Evolutionary conservation across 2,113 vertebrate genomes (phyloP), one percentile per base, ranked within the genome.

Genomic region (Tautogolabrus adspersus): DNA sequence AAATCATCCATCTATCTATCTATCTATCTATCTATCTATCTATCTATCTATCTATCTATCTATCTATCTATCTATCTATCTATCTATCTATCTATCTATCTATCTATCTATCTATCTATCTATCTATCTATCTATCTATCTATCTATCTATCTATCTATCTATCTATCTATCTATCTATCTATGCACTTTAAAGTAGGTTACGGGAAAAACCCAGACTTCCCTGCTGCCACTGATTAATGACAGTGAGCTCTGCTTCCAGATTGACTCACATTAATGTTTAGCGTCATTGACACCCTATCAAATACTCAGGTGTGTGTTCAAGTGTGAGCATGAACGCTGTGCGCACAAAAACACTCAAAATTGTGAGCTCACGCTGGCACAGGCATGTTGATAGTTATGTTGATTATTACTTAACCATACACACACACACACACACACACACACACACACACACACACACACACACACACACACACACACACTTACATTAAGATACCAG

Each of bases 151-250:
- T 72, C 57, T 72, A 55, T 55, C 59, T 54, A 16, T 63, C 34
- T 55, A 40, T 40, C 62, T 51, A 34, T 69, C 66, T 52, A 16
- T 62, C 69, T 18, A 19, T 70, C 67, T 58, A 44, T 58, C 67
- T 47, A 22, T 60, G 30, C 21, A 60, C 30, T 73, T 76, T 47
- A 83, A 88, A 83, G 79, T 69, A 81, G 81, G 72, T 87, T 82
- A 76, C 1, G 2, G 79, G 85, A 85, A 91, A 89, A 87, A 63
- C 52, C 54, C 72, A 70, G 73, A 72, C 67, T 85, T 75, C 30
- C 55, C 37, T 55, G 58, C 79, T 63, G 16, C 47, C 18, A n/a
- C 65, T 90, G 84, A 92, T 89, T 87, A 85, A 89, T 84, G 79
- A 84, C 72, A 74, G 57, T 79, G 72, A 70, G 55, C 70, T 89